Evolutionary conservation across 1,140 invertebrate species (phyloP), one percentile per base, ranked within the genome.

Genomic region (Sycophila sp.): DNA sequence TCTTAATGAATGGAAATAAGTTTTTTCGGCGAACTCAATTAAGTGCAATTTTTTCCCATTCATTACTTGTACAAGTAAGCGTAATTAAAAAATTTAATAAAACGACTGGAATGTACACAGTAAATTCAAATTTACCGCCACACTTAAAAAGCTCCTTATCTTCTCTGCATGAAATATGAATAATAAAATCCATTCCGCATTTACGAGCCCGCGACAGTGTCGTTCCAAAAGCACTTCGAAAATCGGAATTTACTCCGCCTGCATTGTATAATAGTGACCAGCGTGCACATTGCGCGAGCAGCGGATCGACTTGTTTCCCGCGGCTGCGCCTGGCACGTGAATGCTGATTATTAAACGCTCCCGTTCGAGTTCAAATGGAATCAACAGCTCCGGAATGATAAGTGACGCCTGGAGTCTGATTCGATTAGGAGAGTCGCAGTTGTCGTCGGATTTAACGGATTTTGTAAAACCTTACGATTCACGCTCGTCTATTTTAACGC

Each of bases 401-500:
- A 83, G 79, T 82, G 76, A 75, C 77, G 76, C 71, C 69, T 69
- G 77, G 74, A 71, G 80, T 83, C 76, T 84, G 80, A 84, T 82
- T 81, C 76, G 81, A 83, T 84, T 84, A 83, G 73, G 76, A 84
- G 73, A 80, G 78, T 80, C 42, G 67, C 45, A 56, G 55, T 67
- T 36, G 49, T 49, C 13, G 28, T 19, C 42, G 32, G 45, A 19
- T 51, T 63, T 53, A 53, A n/a, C n/a, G n/a, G n/a, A n/a, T n/a
- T n/a, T n/a, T n/a, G n/a, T n/a, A n/a, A n/a, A n/a, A n/a, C n/a
- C n/a, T n/a, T n/a, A n/a, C n/a, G n/a, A n/a, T n/a, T n/a, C n/a
- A n/a, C n/a, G n/a, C n/a, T n/a, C n/a, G n/a, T n/a, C n/a, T n/a
- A n/a, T n/a, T n/a, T n/a, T n/a, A n/a, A n/a, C n/a, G n/a, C n/a